phyloP scores from a whole-genome alignment of 2,113 vertebrate species.

The Rhineura floridana region DNA sequence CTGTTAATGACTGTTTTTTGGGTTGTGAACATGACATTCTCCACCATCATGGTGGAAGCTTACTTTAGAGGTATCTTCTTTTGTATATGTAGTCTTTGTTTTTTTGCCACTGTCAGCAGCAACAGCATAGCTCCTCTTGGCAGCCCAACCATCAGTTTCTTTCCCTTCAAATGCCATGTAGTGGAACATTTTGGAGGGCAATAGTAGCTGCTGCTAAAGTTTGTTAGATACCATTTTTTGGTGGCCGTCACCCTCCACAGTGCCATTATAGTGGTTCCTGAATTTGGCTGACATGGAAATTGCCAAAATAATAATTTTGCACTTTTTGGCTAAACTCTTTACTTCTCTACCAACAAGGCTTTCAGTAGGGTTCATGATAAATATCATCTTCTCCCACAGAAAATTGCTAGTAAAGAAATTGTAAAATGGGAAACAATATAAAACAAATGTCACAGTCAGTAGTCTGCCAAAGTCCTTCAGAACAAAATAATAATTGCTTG shows the following conservation, averaged over 20 bases:
- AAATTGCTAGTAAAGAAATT: too few species aligned
- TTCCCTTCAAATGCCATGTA: background rate
- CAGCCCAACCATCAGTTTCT: background rate
- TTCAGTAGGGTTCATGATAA: background rate
- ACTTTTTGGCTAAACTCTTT: background rate
- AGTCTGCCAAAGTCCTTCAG: background rate
- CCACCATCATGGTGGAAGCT: too few species aligned
- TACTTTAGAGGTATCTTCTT: background rate
- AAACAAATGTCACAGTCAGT: background rate
- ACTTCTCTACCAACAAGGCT: background rate
- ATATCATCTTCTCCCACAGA: background rate
- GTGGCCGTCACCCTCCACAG: too few species aligned
- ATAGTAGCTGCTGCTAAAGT: background rate
- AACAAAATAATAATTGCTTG: background rate
- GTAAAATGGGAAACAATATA: background rate
- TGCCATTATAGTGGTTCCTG: too few species aligned
- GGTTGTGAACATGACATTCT: too few species aligned
- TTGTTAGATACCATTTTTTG: too few species aligned
- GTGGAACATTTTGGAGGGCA: too few species aligned
- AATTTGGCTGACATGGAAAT: too few species aligned
- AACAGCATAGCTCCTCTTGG: background rate
- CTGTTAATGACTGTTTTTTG: background rate
- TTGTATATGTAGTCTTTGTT: too few species aligned
- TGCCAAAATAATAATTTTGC: background rate
- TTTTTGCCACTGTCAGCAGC: too few species aligned